Evolutionary conservation across 2,888 invertebrate genomes (phyloP).

Genomic region (Geophilus truncorum): DNA sequence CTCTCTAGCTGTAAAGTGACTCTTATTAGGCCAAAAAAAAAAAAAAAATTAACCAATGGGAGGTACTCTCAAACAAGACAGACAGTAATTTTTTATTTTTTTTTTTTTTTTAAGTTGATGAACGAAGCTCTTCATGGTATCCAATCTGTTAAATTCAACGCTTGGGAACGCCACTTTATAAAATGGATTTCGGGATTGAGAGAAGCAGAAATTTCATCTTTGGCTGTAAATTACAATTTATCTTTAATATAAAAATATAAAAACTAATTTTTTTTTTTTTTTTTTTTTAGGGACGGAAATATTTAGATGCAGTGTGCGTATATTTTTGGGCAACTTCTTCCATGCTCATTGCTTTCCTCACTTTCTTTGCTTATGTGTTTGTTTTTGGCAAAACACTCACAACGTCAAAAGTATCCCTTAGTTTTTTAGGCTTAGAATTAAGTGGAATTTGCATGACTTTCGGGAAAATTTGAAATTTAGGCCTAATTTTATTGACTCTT

Average conservation of each 20-base stretch:
- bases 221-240: background rate
- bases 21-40: too few species aligned
- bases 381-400: slow-evolving; percentile 66
- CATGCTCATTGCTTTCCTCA: slow-evolving; percentile 76
- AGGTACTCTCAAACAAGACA: too few species aligned
- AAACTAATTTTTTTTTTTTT: background rate
- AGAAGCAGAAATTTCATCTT: background rate
- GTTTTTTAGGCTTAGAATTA: too few species aligned
- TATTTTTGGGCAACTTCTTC: slow-evolving; percentile 99
- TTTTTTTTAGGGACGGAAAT: slow-evolving; percentile 66
- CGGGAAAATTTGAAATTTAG: too few species aligned
- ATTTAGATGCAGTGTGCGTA: slow-evolving; percentile 94
- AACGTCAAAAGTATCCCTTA: slow-evolving; percentile 67
- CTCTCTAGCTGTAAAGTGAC: too few species aligned
- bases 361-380: slow-evolving; percentile 72
- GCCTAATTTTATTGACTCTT: too few species aligned
- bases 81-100: slow-evolving; percentile 48
- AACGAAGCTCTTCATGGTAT: slow-evolving; percentile 53
- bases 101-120: slow-evolving; percentile 47
- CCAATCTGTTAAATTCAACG: slow-evolving; percentile 52
- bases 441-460: too few species aligned
- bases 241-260: too few species aligned
- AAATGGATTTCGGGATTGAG: background rate
- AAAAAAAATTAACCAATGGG: slow-evolving; percentile 46
- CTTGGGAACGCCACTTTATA: slow-evolving; percentile 49